Percentiles rank a stretch among this genome's conserved stretches.
Conservation (phyloP, 1,140 invertebrate species). For the Lasioglossum baleicum region DNA sequence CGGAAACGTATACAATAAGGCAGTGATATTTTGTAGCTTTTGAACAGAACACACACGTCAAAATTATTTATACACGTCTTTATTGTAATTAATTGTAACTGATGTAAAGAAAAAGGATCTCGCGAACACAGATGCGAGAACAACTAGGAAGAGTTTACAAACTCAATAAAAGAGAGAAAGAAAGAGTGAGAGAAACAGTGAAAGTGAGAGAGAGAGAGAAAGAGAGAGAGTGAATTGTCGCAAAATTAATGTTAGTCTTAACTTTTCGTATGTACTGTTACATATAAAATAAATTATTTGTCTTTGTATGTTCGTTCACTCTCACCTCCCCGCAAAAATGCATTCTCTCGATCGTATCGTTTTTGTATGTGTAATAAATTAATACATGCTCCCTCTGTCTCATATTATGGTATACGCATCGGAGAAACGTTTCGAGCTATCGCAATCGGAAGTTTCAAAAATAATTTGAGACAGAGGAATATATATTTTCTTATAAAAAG, state of each 20-base stretch:
- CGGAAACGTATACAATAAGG: slow-evolving; percentile 78
- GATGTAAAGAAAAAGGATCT: slow-evolving; percentile 32
- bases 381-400: no score
- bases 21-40: slow-evolving; percentile 2
- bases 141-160: slow-evolving; percentile 27
- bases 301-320: slow-evolving; percentile 49
- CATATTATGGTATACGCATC: no score
- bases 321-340: not conserved
- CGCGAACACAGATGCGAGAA: slow-evolving; percentile 18
- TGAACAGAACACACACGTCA: slow-evolving; percentile 15
- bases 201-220: no score
- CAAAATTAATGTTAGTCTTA: slow-evolving; percentile 30
- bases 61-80: slow-evolving; percentile 56
- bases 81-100: slow-evolving; percentile 33
- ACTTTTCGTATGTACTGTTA: slow-evolving; percentile 43
- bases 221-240: slow-evolving; percentile 9
- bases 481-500: not conserved
- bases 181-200: no score
- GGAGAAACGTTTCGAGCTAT: no score
- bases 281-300: slow-evolving; percentile 73
- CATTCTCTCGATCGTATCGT: not conserved
- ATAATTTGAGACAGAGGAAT: not conserved
- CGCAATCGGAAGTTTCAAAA: no score
- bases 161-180: not conserved
- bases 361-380: not conserved